Evolutionary conservation across 2,113 vertebrate species (phyloP).

Genomic region (Archocentrus centrarchus): DNA sequence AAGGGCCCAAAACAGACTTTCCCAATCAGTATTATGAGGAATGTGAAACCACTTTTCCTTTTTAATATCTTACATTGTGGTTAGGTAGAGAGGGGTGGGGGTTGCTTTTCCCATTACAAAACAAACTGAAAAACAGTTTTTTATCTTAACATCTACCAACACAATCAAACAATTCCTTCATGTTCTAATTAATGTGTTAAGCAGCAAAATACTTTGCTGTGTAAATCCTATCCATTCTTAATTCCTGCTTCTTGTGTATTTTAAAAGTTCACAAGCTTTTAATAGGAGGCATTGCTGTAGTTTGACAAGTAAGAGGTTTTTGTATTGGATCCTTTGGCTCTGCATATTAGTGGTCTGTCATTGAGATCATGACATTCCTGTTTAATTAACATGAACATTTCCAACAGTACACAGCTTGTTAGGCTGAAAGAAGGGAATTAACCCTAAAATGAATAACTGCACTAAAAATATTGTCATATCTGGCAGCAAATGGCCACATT

Average conservation of each 20-base stretch:
- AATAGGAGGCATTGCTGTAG: not conserved
- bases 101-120: not conserved
- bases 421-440: not conserved
- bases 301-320: not conserved
- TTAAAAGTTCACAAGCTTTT: not conserved
- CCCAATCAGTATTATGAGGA: not conserved
- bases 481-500: not conserved
- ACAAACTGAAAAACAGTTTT: too few species aligned
- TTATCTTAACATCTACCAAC: too few species aligned
- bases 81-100: too few species aligned
- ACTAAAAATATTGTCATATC: not conserved
- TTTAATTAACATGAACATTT: not conserved
- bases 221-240: too few species aligned
- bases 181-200: too few species aligned
- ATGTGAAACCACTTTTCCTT: not conserved
- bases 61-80: not conserved
- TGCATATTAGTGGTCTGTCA: not conserved
- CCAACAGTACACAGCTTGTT: not conserved
- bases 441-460: not conserved
- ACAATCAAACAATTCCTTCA: too few species aligned
- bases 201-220: too few species aligned
- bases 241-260: not conserved
- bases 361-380: not conserved
- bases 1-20: not conserved
- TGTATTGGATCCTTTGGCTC: not conserved